phyloP scores from a whole-genome alignment of 1,140 invertebrate species.

The Eubasilissa regina region DNA sequence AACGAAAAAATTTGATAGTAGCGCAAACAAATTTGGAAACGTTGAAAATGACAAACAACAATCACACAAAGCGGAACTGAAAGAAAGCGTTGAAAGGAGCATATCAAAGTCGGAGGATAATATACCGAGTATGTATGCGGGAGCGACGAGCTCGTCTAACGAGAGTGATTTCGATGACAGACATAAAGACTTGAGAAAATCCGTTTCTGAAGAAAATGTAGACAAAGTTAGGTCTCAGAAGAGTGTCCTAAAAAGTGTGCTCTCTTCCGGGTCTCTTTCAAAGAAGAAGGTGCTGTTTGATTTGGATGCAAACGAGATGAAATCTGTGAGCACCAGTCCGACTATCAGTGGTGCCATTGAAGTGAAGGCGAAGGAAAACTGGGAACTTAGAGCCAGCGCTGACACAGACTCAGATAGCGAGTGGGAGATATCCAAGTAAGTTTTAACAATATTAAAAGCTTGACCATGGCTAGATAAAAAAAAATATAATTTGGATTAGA shows the following conservation, averaged over 20 bases:
- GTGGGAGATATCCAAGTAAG: constrained; percentile 72
- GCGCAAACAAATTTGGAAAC: not conserved
- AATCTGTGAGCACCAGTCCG: constrained; percentile 68
- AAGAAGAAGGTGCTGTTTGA: constrained; percentile 78
- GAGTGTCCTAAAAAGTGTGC: constrained; percentile 74
- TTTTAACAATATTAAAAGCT: not conserved
- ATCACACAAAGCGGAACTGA: not conserved
- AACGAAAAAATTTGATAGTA: constrained; percentile 23
- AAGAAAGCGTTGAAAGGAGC: constrained; percentile 23
- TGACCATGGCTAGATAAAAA: not conserved
- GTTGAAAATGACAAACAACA: constrained; percentile 7
- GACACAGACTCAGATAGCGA: constrained; percentile 68
- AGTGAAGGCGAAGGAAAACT: constrained; percentile 65
- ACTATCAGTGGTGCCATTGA: constrained; percentile 67
- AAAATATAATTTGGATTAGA: too few relatives aligned
- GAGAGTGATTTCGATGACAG: constrained; percentile 47
- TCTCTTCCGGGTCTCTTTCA: constrained; percentile 69
- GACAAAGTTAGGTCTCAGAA: constrained; percentile 63
- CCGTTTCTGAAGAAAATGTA: constrained; percentile 64
- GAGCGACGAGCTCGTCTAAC: constrained; percentile 16
- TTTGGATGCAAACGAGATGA: constrained; percentile 72
- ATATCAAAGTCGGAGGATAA: constrained; percentile 50
- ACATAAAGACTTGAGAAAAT: constrained; percentile 55
- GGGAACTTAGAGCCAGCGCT: constrained; percentile 60
- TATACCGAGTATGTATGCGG: constrained; percentile 45